Conservation (phyloP, 1,140 invertebrate species). For the Apolygus lucorum region DNA sequence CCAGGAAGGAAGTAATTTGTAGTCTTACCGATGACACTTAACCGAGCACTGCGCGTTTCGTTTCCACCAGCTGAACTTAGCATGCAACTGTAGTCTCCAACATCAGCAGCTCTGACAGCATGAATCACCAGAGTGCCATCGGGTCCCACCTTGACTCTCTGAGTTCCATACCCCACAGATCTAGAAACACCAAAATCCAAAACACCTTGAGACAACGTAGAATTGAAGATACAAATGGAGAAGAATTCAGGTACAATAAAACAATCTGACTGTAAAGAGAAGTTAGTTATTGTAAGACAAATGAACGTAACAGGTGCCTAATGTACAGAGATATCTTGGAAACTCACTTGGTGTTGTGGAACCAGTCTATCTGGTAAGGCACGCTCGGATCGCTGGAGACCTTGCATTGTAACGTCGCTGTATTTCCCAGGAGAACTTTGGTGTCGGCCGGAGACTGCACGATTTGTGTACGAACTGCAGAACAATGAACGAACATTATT, state of each 20-base stretch:
- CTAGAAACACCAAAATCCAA: slow-evolving; percentile 29
- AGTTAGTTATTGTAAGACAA: too few relatives aligned
- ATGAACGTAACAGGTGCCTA: background rate
- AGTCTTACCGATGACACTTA: slow-evolving; percentile 62
- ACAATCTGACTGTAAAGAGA: too few relatives aligned
- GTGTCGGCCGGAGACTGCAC: slow-evolving; percentile 83
- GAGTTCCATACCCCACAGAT: slow-evolving; percentile 40
- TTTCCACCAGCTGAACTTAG: slow-evolving; percentile 83
- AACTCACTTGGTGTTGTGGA: slow-evolving; percentile 71
- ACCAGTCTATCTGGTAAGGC: slow-evolving; percentile 86
- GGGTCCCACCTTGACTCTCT: slow-evolving; percentile 57
- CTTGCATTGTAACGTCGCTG: slow-evolving; percentile 83
- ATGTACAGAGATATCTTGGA: too few relatives aligned
- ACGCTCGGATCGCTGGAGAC: slow-evolving; percentile 85
- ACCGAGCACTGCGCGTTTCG: slow-evolving; percentile 71
- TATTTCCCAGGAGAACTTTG: slow-evolving; percentile 77
- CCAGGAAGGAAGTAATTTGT: too few relatives aligned
- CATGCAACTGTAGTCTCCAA: slow-evolving; percentile 71
- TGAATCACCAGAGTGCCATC: slow-evolving; percentile 73
- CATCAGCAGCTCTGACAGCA: slow-evolving; percentile 70
- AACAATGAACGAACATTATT: slow-evolving; percentile 37
- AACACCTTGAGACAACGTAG: too few relatives aligned
- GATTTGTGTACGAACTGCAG: slow-evolving; percentile 80
- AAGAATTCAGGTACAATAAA: too few relatives aligned
- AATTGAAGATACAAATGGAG: too few relatives aligned